Evolutionary conservation across 35 echinoderm and acorn worm genomes (phyloP).

Genomic region (Holothuria glaberrima): DNA sequence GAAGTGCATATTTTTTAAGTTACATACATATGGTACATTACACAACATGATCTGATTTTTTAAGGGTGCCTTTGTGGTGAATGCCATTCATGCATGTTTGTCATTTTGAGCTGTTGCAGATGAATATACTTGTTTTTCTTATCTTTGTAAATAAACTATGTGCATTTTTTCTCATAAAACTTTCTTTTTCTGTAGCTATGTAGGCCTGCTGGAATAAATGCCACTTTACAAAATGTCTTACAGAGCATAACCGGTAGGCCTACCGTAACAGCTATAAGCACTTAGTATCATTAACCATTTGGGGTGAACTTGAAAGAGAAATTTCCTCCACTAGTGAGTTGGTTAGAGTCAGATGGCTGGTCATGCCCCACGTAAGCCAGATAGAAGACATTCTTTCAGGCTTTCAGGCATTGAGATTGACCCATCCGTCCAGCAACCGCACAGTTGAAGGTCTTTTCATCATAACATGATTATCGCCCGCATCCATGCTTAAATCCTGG

Average conservation of each 20-base stretch:
- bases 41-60: neutral
- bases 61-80: neutral
- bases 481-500: neutral
- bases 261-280: neutral
- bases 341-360: neutral
- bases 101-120: neutral
- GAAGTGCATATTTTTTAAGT: neutral
- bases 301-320: neutral
- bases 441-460: neutral
- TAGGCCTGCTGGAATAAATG: neutral
- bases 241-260: neutral
- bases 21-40: neutral
- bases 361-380: neutral
- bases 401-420: neutral
- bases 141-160: neutral
- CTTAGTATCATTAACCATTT: neutral
- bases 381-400: neutral
- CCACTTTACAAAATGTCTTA: neutral
- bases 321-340: neutral
- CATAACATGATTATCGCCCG: neutral
- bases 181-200: neutral
- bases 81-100: slow-evolving; percentile 9
- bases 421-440: neutral
- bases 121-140: neutral
- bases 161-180: slow-evolving; percentile 1